These are phyloP conservation scores for Odontophorus gujanensis DNA, from an alignment of 2,113 vertebrate genomes.

Conservation along the genomic window DNA sequence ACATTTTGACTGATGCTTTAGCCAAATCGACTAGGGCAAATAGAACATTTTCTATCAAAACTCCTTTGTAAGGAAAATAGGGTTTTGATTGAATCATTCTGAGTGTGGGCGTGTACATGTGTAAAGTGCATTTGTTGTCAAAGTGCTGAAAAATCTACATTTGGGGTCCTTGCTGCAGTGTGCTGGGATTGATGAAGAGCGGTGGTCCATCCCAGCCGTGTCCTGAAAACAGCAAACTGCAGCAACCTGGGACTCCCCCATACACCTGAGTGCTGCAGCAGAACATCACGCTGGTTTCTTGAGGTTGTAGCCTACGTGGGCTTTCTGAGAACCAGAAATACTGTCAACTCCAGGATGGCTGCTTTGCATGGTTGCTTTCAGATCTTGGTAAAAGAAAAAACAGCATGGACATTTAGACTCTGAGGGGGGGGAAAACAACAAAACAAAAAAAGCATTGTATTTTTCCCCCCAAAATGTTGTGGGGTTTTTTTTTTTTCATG, in stretches of 20 bases:
- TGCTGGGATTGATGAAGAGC: fast-evolving
- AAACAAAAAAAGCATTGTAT: not conserved
- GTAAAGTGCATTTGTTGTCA: not conserved
- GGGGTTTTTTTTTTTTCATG: fast-evolving
- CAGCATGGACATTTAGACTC: not conserved
- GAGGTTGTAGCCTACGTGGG: not conserved
- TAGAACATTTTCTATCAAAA: conserved; percentile 5
- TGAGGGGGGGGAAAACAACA: too few relatives aligned
- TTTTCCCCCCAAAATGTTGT: fast-evolving
- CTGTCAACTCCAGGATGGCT: not conserved
- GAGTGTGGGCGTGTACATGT: not conserved
- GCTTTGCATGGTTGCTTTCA: not conserved
- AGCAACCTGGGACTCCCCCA: fast-evolving
- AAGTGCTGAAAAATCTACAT: not conserved
- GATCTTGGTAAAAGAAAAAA: not conserved
- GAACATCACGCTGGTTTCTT: not conserved
- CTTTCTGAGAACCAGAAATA: not conserved
- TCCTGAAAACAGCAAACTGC: not conserved
- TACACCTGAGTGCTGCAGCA: fast-evolving
- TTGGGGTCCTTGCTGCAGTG: not conserved
- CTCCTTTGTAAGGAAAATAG: conserved; percentile 27
- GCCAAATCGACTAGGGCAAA: not conserved
- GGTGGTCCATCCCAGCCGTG: not conserved
- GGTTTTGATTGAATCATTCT: conserved; percentile 18
- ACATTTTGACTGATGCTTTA: conserved; percentile 25